Evolutionary conservation across 2,113 vertebrate species (phyloP).

Genomic region (Pampusana beccarii): DNA sequence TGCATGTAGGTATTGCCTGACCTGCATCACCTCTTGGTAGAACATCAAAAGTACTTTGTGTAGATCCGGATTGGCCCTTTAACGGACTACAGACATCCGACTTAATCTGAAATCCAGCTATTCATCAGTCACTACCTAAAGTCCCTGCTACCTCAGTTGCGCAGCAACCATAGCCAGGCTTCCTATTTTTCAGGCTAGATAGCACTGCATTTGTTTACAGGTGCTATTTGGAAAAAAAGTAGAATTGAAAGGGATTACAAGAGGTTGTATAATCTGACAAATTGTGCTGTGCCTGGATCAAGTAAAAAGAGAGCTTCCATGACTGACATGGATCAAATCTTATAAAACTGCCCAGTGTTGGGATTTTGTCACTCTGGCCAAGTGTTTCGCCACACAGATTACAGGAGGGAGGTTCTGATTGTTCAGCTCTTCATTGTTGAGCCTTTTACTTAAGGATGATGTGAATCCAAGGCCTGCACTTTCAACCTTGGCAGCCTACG

Average conservation of each 20-base stretch:
- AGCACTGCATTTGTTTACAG: background rate
- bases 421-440: background rate
- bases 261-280: background rate
- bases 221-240: background rate
- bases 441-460: background rate
- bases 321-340: background rate
- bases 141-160: background rate
- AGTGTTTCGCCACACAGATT: background rate
- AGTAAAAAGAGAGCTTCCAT: background rate
- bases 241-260: background rate
- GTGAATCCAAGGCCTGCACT: background rate
- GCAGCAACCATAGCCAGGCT: background rate
- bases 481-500: background rate
- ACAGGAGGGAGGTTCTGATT: background rate
- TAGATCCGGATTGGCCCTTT: background rate
- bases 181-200: background rate
- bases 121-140: background rate
- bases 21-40: background rate
- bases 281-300: background rate
- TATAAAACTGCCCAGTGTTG: background rate
- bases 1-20: rapidly evolving
- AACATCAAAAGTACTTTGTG: background rate
- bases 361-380: background rate
- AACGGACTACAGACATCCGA: background rate
- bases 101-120: background rate